A percentile compares a stretch with the other conserved stretches of the same genome.
Conservation (phyloP, 2,888 invertebrate genomes). For the Tipula confusa region DNA sequence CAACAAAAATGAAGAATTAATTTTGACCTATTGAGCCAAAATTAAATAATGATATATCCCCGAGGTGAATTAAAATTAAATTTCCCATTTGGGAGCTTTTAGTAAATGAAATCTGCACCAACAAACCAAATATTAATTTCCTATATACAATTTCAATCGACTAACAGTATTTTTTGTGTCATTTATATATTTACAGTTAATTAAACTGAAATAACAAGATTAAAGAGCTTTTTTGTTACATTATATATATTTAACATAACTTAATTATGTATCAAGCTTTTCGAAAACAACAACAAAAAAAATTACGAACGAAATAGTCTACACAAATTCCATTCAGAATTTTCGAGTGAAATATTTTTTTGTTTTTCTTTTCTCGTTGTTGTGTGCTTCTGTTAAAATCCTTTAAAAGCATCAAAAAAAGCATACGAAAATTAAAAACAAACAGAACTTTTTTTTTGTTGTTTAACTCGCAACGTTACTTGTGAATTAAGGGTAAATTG, state of each 20-base stretch:
- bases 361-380: too few species aligned
- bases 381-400: background rate
- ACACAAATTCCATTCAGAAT: background rate
- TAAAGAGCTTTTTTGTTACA: background rate
- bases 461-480: background rate
- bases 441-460: background rate
- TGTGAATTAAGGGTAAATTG: background rate
- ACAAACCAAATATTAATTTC: background rate
- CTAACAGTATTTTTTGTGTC: background rate
- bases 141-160: background rate
- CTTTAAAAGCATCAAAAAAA: background rate
- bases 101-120: background rate
- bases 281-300: background rate
- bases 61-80: background rate
- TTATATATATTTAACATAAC: background rate
- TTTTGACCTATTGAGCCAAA: background rate
- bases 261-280: background rate
- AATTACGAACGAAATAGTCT: background rate
- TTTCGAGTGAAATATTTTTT: too few species aligned
- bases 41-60: background rate
- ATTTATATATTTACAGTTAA: conserved; percentile 3
- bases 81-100: background rate
- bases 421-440: background rate
- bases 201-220: conserved; percentile 25
- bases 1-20: background rate